These are phyloP conservation scores for Brachystomella parvula DNA, from an alignment of 1,140 invertebrate species.

Conservation along the genomic window DNA sequence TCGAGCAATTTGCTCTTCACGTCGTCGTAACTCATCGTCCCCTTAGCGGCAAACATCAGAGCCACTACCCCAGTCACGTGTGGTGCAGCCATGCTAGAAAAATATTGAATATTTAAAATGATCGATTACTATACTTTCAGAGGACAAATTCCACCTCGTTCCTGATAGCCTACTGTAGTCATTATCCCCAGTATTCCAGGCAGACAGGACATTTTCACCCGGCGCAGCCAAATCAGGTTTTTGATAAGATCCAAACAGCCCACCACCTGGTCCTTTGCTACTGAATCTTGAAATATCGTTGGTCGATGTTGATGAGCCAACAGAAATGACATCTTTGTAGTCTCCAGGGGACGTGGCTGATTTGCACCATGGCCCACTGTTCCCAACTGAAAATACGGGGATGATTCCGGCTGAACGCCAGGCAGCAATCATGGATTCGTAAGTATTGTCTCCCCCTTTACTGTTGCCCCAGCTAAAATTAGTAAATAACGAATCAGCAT, in stretches of 20 bases:
- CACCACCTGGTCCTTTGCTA: not conserved
- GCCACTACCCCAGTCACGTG: constrained; percentile 13
- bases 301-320: not conserved
- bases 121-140: no score
- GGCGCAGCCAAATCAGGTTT: constrained; percentile 23
- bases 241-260: not conserved
- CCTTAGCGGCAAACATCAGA: not conserved
- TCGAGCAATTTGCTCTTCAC: not conserved
- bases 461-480: constrained; percentile 2
- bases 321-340: constrained; percentile 5
- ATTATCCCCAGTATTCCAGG: not conserved
- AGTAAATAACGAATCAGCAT: not conserved
- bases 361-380: constrained; percentile 2
- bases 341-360: not conserved
- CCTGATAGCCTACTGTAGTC: not conserved
- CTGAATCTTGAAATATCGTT: constrained; percentile 7
- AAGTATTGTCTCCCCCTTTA: not conserved
- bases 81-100: constrained; percentile 7
- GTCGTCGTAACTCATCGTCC: not conserved
- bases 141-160: constrained; percentile 7
- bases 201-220: constrained; percentile 13
- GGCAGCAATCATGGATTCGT: not conserved
- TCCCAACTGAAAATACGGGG: constrained; percentile 15
- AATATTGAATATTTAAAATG: not conserved
- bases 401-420: constrained; percentile 8